These are phyloP conservation scores for Herminia tarsipennalis DNA, from an alignment of 2,888 invertebrate genomes.

Conservation along the genomic window DNA sequence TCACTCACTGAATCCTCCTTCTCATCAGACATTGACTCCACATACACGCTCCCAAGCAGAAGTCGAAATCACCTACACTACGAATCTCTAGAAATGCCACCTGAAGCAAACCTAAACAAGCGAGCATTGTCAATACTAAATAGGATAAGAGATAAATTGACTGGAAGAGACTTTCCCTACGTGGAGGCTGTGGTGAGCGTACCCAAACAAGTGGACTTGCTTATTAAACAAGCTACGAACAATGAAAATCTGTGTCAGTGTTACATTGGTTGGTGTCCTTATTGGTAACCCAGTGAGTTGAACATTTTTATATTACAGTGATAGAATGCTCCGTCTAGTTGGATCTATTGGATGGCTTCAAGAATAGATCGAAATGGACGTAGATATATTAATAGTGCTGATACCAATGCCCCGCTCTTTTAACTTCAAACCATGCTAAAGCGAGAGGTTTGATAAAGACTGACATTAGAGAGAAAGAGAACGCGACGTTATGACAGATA, in stretches of 20 bases:
- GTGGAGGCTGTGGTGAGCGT: conserved; percentile 91
- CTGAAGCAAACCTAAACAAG: conserved; percentile 94
- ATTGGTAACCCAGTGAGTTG: conserved; percentile 83
- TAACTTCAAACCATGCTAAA: not conserved
- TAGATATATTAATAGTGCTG: not conserved
- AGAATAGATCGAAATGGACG: no score
- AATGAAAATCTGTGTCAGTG: conserved; percentile 99
- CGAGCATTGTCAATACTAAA: conserved; percentile 96
- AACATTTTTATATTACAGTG: not conserved
- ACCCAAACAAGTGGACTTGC: conserved; percentile 95
- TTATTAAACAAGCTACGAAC: conserved; percentile 98
- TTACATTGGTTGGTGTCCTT: conserved; percentile 99
- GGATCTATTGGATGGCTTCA: no score
- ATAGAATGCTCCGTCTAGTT: no score
- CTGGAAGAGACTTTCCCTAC: conserved; percentile 95
- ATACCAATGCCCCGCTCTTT: not conserved
- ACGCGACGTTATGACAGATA: not conserved
- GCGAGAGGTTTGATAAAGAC: conserved; percentile 8
- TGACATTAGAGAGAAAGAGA: conserved; percentile 8
- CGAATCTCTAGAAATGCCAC: conserved; percentile 80
- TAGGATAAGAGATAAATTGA: conserved; percentile 96
- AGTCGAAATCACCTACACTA: conserved; percentile 70
- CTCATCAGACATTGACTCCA: conserved; percentile 74
- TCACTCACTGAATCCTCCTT: conserved; percentile 74
- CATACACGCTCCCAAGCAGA: conserved; percentile 71